Conservation (phyloP, 2,888 invertebrate genomes). For the Melanophora roralis region DNA sequence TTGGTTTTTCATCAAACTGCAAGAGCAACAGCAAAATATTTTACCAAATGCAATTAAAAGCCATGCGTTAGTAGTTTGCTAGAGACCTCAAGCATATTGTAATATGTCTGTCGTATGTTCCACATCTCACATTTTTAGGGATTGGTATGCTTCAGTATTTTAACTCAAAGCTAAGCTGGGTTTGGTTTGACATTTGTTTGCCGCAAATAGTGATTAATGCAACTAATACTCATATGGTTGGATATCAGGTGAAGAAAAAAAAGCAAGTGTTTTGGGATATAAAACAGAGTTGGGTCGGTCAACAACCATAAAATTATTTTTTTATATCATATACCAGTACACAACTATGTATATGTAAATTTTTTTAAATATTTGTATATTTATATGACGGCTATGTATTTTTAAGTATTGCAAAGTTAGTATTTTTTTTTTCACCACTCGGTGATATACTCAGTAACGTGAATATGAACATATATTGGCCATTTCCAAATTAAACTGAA, state of each 20-base stretch:
- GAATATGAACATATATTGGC: too few species aligned
- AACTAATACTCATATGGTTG: background rate
- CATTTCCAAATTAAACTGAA: too few species aligned
- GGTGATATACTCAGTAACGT: too few species aligned
- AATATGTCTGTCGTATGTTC: slow-evolving; percentile 38
- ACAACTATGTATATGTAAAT: too few species aligned
- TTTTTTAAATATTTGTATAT: too few species aligned
- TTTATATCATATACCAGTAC: background rate
- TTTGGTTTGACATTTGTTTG: slow-evolving; percentile 35
- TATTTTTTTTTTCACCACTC: too few species aligned
- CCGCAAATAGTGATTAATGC: too few species aligned
- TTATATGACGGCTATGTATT: too few species aligned
- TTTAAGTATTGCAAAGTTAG: too few species aligned
- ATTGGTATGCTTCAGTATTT: slow-evolving; percentile 29
- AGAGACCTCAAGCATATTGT: slow-evolving; percentile 26
- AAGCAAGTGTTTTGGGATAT: slow-evolving; percentile 29
- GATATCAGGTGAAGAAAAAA: background rate
- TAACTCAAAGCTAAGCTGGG: slow-evolving; percentile 2
- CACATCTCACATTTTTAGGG: slow-evolving; percentile 42
- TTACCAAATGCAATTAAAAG: slow-evolving; percentile 44
- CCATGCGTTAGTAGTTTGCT: slow-evolving; percentile 45
- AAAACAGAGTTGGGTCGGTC: background rate
- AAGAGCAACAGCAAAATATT: slow-evolving; percentile 27
- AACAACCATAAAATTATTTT: background rate
- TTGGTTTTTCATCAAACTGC: slow-evolving; percentile 16